These are phyloP conservation scores for Drosophila tropicalis DNA, from an alignment of 1,140 invertebrate species.

Conservation along the genomic window DNA sequence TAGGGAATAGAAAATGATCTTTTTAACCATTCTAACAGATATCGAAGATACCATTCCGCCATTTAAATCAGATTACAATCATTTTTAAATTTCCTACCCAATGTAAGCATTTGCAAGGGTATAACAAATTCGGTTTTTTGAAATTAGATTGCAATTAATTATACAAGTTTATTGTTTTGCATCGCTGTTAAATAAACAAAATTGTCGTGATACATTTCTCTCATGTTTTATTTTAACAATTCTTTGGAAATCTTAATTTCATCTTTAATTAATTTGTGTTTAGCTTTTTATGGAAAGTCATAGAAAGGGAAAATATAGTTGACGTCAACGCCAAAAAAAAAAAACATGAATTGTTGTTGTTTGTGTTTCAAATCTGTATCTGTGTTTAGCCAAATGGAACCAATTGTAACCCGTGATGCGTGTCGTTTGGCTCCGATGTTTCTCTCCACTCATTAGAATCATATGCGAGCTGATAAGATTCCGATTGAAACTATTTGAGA, in stretches of 20 bases:
- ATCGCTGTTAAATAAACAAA: neutral
- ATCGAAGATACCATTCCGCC: too few relatives aligned
- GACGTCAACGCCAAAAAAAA: constrained; percentile 1
- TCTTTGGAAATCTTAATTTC: constrained; percentile 1
- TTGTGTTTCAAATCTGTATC: constrained; percentile 26
- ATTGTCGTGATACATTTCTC: neutral
- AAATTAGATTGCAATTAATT: too few relatives aligned
- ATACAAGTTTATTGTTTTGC: neutral
- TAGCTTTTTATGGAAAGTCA: constrained; percentile 8
- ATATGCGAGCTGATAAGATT: constrained; percentile 1
- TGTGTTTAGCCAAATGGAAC: constrained; percentile 9
- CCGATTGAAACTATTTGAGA: constrained; percentile 7
- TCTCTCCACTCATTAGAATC: constrained; percentile 2
- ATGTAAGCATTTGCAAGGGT: too few relatives aligned
- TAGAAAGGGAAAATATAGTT: neutral
- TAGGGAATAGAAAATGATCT: too few relatives aligned
- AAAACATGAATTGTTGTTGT: constrained; percentile 2
- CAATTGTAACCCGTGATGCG: constrained; percentile 7
- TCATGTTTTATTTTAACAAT: neutral
- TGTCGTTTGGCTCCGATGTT: neutral
- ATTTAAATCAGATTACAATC: too few relatives aligned
- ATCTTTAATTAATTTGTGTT: constrained; percentile 17
- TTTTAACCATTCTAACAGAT: too few relatives aligned
- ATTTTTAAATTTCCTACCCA: too few relatives aligned
- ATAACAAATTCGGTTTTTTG: too few relatives aligned